These are phyloP conservation scores for Chelonia mydas DNA, from an alignment of 2,797 vertebrate genomes.

Conservation along the genomic window DNA sequence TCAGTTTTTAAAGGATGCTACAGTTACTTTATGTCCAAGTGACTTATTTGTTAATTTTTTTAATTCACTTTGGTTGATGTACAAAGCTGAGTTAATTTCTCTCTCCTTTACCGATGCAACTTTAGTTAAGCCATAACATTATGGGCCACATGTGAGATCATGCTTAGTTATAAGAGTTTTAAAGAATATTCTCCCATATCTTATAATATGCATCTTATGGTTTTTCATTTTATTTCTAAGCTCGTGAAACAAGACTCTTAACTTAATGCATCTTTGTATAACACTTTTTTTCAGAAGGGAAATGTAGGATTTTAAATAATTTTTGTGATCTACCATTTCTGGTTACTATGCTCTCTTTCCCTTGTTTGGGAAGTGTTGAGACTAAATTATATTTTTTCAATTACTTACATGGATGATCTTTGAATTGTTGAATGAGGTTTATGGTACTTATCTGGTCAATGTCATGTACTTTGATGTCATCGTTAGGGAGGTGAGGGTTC, in stretches of 20 bases:
- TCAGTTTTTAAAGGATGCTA: not conserved
- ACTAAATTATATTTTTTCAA: not conserved
- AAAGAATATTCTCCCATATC: not conserved
- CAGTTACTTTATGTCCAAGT: not conserved
- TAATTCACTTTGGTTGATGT: not conserved
- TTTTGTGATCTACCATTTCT: not conserved
- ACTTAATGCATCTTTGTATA: not conserved
- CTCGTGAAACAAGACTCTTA: not conserved
- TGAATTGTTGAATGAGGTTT: not conserved
- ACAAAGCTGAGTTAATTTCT: not conserved
- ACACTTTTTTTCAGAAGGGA: not conserved
- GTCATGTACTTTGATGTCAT: not conserved
- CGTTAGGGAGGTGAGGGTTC: not conserved
- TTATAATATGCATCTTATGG: not conserved
- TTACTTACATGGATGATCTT: not conserved
- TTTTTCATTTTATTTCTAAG: not conserved
- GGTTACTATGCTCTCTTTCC: not conserved
- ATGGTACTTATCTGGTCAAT: not conserved
- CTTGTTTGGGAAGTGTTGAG: not conserved
- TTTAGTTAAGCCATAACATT: not conserved
- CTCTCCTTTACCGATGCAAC: not conserved
- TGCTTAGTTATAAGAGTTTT: not conserved
- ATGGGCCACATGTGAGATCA: not conserved
- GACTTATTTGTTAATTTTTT: not conserved
- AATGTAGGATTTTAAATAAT: not conserved